Evolutionary conservation across 2,113 vertebrate species (phyloP), one percentile per base, ranked within the genome.

Genomic region (Sapajus apella): DNA sequence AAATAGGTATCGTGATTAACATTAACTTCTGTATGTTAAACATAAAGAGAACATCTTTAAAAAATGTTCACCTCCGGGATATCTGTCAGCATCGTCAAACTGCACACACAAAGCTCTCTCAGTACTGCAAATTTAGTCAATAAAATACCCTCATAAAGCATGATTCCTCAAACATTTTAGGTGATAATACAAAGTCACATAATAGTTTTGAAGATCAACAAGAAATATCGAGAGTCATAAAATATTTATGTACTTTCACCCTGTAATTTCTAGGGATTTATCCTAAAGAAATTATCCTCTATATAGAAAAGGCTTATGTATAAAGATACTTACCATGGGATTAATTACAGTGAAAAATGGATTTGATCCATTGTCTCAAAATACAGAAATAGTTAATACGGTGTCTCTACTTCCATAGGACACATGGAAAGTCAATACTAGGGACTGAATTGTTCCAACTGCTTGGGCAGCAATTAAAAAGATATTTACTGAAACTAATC

Each of bases 361-460:
- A 80, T 91, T 72, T 91, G 73, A 73, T 87, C 76, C 83, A 43
- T 75, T 85, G 40, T 20, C 61, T 14, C 55, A 20, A 79, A 91
- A 96, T 87, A 93, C 0, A 4, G 90, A 75, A 97, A 80, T 80
- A 75, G 79, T 93, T 97, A 95, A 90, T 87, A 87, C 47, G 25
- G 25, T 72, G 64, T 93, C 89, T 94, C 79, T 17, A 45, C 75
- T 91, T 97, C 87, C 37, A 79, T 11, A 97, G 64, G 92, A 70
- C 72, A 95, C 76, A 35, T 96, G 90, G 93, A 98, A 98, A 98
- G 98, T 97, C 97, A 98, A 87, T 94, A 95, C 30, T 52, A 97
- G 72, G 87, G 50, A 64, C 43, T 2, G 0, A 35, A 5, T 88
- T 10, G 0, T 95, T 97, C 95, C 91, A 94, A 96, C 96, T 98